Percentiles rank a stretch among this genome's conserved stretches.
phyloP scores from a whole-genome alignment of 92 coral and sea anemone genomes.

The Porites lobata region DNA sequence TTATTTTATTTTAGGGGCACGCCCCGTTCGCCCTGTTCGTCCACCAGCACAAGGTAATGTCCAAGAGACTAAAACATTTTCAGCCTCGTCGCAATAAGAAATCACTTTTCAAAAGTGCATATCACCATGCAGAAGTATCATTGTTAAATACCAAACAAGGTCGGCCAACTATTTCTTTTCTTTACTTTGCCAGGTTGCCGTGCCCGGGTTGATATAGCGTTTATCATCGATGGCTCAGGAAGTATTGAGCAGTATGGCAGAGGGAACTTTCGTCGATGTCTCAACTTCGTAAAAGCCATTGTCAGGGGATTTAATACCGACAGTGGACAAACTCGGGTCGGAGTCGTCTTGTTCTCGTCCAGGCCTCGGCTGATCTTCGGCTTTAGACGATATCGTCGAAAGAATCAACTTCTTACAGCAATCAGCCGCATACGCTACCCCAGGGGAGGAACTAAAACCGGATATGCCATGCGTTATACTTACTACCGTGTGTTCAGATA shows the following conservation, averaged over 20 bases:
- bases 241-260: conserved; percentile 66
- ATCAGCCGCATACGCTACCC: conserved; percentile 63
- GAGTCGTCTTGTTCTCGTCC: conserved; percentile 32
- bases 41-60: no score
- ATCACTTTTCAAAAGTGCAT: no score
- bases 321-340: conserved; percentile 24
- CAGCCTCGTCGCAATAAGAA: no score
- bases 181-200: conserved; percentile 38
- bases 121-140: no score
- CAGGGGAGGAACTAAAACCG: conserved; percentile 67
- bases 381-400: conserved; percentile 52
- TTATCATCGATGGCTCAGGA: conserved; percentile 82
- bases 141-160: no score
- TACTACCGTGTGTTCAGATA: conserved; percentile 47
- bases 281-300: conserved; percentile 49
- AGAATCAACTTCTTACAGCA: conserved; percentile 21
- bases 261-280: conserved; percentile 75
- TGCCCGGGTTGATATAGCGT: conserved; percentile 75
- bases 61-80: no score
- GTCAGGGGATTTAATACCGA: conserved; percentile 18
- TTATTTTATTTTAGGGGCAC: no score
- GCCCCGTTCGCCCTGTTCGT: no score
- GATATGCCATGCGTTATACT: conserved; percentile 56
- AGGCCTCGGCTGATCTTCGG: conserved; percentile 50
- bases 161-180: no score